A percentile compares a stretch with the other conserved stretches of the same genome.
Evolutionary conservation across 2,888 invertebrate genomes (phyloP).

Genomic region (Drosophila paucipuncta): DNA sequence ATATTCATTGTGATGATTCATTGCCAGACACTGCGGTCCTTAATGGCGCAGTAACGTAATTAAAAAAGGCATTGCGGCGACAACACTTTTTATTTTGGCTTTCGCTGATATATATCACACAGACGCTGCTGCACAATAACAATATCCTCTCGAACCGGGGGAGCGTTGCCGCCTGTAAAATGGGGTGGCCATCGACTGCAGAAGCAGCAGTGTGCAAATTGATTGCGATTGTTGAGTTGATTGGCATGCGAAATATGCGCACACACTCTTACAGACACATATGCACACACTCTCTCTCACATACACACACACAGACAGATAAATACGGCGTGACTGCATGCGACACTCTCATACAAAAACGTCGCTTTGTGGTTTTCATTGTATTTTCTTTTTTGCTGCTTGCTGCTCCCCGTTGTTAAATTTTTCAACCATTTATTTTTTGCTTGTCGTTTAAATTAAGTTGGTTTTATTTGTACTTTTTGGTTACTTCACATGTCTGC

Average conservation of each 20-base stretch:
- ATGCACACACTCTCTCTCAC: neutral
- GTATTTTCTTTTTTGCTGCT: slow-evolving; percentile 36
- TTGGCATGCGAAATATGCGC: slow-evolving; percentile 76
- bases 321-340: slow-evolving; percentile 51
- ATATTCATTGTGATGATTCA: slow-evolving; percentile 66
- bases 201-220: slow-evolving; percentile 69
- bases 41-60: slow-evolving; percentile 79
- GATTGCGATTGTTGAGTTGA: slow-evolving; percentile 82
- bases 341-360: slow-evolving; percentile 69
- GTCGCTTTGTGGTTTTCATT: slow-evolving; percentile 72
- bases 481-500: slow-evolving; percentile 1
- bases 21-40: slow-evolving; percentile 68
- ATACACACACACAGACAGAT: slow-evolving; percentile 16
- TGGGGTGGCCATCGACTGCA: slow-evolving; percentile 42
- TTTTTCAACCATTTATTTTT: slow-evolving; percentile 50
- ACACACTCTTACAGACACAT: slow-evolving; percentile 13
- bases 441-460: slow-evolving; percentile 60
- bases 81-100: slow-evolving; percentile 55
- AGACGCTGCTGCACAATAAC: slow-evolving; percentile 59
- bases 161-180: slow-evolving; percentile 10
- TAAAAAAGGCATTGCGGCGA: slow-evolving; percentile 75
- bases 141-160: slow-evolving; percentile 53
- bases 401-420: slow-evolving; percentile 14
- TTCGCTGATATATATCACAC: slow-evolving; percentile 53
- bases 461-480: slow-evolving; percentile 41